Base-by-base conservation (phyloP, 2,888 invertebrate genomes). In the Eudasyphora cyanicolor region DNA sequence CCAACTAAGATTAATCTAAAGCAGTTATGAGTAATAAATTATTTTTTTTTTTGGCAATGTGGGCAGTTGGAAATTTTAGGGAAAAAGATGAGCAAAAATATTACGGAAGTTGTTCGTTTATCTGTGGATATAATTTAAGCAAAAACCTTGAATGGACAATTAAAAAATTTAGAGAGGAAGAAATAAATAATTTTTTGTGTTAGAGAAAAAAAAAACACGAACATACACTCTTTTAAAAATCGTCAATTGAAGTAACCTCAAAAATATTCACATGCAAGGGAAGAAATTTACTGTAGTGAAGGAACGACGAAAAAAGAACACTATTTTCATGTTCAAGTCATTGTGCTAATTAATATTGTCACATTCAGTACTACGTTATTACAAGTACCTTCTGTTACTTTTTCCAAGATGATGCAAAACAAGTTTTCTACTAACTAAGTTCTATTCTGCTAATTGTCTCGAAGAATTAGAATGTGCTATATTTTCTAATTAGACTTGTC, bases 401-500 rank as follows among this genome's bases (percentile, higher is more conserved):
- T 3, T 17, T n/a, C 35, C 27, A 32, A 38, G 35, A 35, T 64
- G 64, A 35, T 67, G 35, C 67, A 24, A 42, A 67, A 42, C 29
- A 60, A 27, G 27, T 57, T 57, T 27, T n/a, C n/a, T n/a, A n/a
- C n/a, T n/a, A n/a, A n/a, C 12, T 12, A 45, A 45, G 45, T 45
- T 3, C n/a, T 1, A 29, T 29, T 21, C 42, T 57, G 57, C 57
- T 57, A 57, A 57, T 57, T 27, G 27, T 57, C n/a, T n/a, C 14
- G 57, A 27, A n/a, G 24, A 24, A 57, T 57, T 57, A 57, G 12
- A 12, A 67, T 24, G 38, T 38, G 67, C n/a, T n/a, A 14, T 12
- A 24, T 38, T 12, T 51, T 71, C 35, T 71, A 71, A 32, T 71
- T 71, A 51, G 17, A 71, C 8, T 35, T 71, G 35, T 35, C 32